phyloP scores from a whole-genome alignment of 2,797 vertebrate species.

The Cryptoprocta ferox region DNA sequence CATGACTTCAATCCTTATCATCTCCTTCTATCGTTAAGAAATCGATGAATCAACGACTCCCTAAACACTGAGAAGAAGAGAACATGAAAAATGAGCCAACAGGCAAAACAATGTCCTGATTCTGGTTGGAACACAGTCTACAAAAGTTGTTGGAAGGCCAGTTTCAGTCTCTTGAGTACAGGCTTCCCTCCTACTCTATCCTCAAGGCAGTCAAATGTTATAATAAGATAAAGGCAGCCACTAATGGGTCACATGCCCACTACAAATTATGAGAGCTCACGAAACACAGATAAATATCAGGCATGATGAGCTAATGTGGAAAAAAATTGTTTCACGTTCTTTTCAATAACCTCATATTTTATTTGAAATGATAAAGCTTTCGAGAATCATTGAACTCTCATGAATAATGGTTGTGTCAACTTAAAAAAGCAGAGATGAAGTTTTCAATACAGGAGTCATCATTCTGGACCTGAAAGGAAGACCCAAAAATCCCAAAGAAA shows the following conservation, averaged over 20 bases:
- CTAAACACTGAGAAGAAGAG: slow-evolving; percentile 14
- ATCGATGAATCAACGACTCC: slow-evolving; percentile 20
- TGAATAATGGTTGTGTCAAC: not conserved
- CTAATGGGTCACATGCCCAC: not conserved
- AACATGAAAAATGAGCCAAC: slow-evolving; percentile 39
- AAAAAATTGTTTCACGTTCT: not conserved
- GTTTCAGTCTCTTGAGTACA: not conserved
- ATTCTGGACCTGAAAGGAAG: not conserved
- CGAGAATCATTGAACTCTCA: not conserved
- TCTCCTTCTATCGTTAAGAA: slow-evolving; percentile 33
- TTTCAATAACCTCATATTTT: slow-evolving; percentile 50
- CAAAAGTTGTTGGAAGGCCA: not conserved
- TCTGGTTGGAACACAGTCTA: not conserved
- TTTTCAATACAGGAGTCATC: not conserved
- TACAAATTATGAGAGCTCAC: slow-evolving; percentile 1
- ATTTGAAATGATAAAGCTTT: slow-evolving; percentile 38
- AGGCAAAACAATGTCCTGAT: not conserved
- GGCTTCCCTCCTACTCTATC: not conserved
- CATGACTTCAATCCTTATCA: slow-evolving; percentile 6
- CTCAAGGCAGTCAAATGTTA: slow-evolving; percentile 1
- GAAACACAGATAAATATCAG: not conserved
- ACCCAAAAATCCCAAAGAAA: not conserved
- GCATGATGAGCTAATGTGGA: not conserved
- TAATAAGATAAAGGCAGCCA: slow-evolving; percentile 12
- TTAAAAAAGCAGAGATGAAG: not conserved